These are phyloP conservation scores for Echinarachnius parma DNA, from an alignment of 53 echinoderm and acorn worm species.

Conservation along the genomic window DNA sequence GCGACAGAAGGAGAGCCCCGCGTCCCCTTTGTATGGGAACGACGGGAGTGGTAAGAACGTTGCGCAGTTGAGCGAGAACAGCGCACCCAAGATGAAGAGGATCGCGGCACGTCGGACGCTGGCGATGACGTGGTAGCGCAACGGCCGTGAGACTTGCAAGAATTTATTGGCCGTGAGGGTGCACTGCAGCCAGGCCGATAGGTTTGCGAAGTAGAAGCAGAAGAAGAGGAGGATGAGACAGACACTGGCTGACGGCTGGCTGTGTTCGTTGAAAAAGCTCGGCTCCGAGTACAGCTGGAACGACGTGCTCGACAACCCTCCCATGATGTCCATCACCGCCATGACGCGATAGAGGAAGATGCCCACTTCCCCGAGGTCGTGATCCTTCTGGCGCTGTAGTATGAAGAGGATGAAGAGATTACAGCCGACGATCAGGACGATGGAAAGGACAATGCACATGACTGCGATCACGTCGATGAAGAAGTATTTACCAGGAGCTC, in stretches of 20 bases:
- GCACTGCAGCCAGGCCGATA: conserved; percentile 29
- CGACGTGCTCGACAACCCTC: conserved; percentile 7
- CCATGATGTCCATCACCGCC: conserved; percentile 23
- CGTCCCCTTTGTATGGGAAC: conserved; percentile 12
- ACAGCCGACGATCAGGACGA: conserved; percentile 7
- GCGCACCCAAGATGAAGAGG: not conserved
- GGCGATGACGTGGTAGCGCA: conserved; percentile 10
- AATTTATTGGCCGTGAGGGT: conserved; percentile 20
- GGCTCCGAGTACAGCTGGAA: conserved; percentile 44
- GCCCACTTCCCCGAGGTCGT: conserved; percentile 24
- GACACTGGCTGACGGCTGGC: not conserved
- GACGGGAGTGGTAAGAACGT: conserved; percentile 31
- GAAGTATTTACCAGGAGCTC: not conserved
- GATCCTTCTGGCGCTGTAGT: not conserved
- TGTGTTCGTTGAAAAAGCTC: conserved; percentile 8
- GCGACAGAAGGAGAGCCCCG: conserved; percentile 21
- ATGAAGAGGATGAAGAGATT: conserved; percentile 16
- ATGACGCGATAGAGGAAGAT: conserved; percentile 23
- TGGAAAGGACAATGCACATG: conserved; percentile 14
- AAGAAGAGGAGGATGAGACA: conserved; percentile 27
- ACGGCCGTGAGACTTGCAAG: not conserved
- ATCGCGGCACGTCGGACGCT: conserved; percentile 8
- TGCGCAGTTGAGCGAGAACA: conserved; percentile 41
- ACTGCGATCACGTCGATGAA: not conserved
- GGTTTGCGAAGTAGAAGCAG: conserved; percentile 37